phyloP scores from a whole-genome alignment of 2,113 vertebrate species.

The Microcebus griseorufus region DNA sequence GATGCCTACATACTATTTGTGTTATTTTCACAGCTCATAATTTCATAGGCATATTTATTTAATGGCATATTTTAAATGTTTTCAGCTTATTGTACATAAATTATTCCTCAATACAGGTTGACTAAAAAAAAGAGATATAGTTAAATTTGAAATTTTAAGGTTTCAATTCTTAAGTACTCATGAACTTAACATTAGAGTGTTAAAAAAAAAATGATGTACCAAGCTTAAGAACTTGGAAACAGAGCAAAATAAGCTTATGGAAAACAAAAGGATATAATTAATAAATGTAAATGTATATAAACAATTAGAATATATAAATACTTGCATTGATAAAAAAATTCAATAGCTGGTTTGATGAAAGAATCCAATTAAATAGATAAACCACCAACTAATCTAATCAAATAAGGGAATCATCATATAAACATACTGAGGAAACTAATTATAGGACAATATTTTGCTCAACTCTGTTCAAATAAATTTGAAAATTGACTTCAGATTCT shows the following conservation, averaged over 20 bases:
- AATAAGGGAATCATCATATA: constrained; percentile 8
- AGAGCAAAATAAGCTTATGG: background rate
- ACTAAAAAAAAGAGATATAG: background rate
- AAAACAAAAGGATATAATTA: background rate
- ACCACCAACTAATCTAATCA: constrained; percentile 49
- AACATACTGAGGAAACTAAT: constrained; percentile 56
- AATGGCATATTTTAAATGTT: background rate
- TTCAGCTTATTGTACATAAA: background rate
- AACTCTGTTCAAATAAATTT: constrained; percentile 59
- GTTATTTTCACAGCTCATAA: background rate
- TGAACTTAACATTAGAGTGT: background rate
- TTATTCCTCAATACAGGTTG: background rate
- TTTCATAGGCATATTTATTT: background rate
- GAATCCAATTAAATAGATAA: constrained; percentile 41
- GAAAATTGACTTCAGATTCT: constrained; percentile 64
- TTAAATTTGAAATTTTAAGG: background rate
- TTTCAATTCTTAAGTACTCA: background rate
- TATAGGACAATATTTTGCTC: constrained; percentile 58
- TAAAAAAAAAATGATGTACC: background rate
- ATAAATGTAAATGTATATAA: background rate
- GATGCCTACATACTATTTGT: background rate
- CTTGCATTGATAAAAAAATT: background rate
- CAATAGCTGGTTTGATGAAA: background rate
- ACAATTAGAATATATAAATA: background rate
- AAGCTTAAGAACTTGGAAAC: background rate